Evolutionary conservation across 2,113 vertebrate species (phyloP).

Genomic region (Connochaetes taurinus): DNA sequence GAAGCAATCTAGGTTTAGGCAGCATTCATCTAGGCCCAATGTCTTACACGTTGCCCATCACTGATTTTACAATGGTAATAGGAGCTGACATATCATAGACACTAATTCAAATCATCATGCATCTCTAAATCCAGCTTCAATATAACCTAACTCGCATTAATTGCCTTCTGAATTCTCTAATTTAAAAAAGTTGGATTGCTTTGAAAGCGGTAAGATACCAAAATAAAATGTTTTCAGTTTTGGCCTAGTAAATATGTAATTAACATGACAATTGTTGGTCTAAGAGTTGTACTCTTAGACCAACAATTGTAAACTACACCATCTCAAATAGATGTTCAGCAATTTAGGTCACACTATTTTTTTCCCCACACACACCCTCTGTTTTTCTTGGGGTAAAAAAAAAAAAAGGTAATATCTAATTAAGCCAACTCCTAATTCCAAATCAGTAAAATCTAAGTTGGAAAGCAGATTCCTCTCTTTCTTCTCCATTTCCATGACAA

Average conservation of each 20-base stretch:
- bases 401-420: neutral
- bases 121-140: neutral
- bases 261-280: neutral
- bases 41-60: neutral
- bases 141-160: neutral
- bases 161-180: neutral
- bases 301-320: neutral
- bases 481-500: neutral
- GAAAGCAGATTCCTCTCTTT: neutral
- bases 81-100: neutral
- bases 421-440: neutral
- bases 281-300: neutral
- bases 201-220: neutral
- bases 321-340: neutral
- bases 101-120: neutral
- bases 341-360: neutral
- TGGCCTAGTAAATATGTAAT: neutral
- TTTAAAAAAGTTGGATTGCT: neutral
- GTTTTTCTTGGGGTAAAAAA: neutral
- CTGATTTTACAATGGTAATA: neutral
- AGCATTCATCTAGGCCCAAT: neutral
- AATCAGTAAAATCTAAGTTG: neutral
- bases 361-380: neutral
- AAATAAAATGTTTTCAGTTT: neutral
- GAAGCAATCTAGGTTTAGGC: neutral